Evolutionary conservation across 2,888 invertebrate species (phyloP), one percentile per base, ranked within the genome.

Genomic region (Abrostola tripartita): DNA sequence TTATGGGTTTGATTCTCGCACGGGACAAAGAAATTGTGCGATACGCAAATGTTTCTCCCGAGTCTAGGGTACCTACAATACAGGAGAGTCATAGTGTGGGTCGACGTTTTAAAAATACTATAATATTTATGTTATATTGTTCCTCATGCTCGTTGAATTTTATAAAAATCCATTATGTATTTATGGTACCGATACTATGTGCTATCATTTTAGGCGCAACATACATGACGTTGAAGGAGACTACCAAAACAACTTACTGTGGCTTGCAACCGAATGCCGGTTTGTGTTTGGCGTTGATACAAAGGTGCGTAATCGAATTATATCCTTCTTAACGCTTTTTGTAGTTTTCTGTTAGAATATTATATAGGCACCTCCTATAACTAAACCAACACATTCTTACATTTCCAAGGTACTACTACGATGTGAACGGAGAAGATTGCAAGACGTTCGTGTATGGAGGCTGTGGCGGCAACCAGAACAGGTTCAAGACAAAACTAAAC

Each of bases 401-500:
- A 24, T 24, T 57, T 61, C 51, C 5, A 41, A 86, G 85, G 71
- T 90, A 77, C 71, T 91, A 89, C 66, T 92, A 85, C 72, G 88
- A 92, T 49, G 65, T 88, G 2, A 87, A 88, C 65, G 62, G 63
- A 2, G 36, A 60, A 0, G 68, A 63, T 0, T 92, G 92, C 70
- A 85, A 84, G 44, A 63, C 36, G 4, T 92, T 90, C 72, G 58
- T 83, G 1, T 92, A 87, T 64, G 89, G 91, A 8, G 92, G 92
- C 9, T 92, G 92, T 59, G 90, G 89, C 1, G 92, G 91, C 0
- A 92, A 91, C 59, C 72, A 77, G 24, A 92, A 92, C 72, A 79
- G 85, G 41, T 92, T 91, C 59, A 40, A 52, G 5, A 74, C 79
- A 0, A 51, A 56, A 35, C 5, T 38, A 0, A 56, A 68, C 6